Percentiles rank a stretch among this genome's conserved stretches.
Conservation (phyloP, 2,888 invertebrate species). For the Nemotelus nigrinus region DNA sequence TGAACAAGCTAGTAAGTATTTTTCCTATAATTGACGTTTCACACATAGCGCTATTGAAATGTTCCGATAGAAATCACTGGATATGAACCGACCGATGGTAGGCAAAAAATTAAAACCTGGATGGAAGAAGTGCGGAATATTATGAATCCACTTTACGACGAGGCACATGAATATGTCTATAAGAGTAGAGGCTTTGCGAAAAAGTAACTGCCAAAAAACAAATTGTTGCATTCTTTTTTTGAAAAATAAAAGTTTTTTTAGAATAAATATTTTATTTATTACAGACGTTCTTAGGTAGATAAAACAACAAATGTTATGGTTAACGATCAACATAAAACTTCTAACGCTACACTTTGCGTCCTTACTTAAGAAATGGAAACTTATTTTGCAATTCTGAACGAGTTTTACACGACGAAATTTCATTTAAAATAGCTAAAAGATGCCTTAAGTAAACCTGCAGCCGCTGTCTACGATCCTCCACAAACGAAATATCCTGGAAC, state of each 20-base stretch:
- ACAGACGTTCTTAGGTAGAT: neutral
- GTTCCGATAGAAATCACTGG: slow-evolving; percentile 71
- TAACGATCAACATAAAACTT: neutral
- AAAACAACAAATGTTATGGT: neutral
- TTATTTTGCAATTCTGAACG: slow-evolving; percentile 81
- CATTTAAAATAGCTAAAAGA: slow-evolving; percentile 81
- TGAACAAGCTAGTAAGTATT: slow-evolving; percentile 75
- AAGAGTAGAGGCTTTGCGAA: slow-evolving; percentile 58
- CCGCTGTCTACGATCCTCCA: slow-evolving; percentile 85
- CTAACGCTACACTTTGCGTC: neutral
- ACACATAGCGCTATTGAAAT: neutral
- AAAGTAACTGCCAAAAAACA: neutral
- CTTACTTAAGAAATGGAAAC: slow-evolving; percentile 87
- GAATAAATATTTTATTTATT: neutral
- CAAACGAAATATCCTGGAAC: slow-evolving; percentile 78
- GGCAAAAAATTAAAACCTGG: slow-evolving; percentile 73
- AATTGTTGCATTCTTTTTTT: neutral
- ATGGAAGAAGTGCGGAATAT: slow-evolving; percentile 70
- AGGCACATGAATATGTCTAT: slow-evolving; percentile 70
- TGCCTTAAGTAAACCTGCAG: slow-evolving; percentile 89
- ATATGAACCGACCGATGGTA: slow-evolving; percentile 71
- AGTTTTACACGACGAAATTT: slow-evolving; percentile 78
- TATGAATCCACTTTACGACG: slow-evolving; percentile 73
- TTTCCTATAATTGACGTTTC: slow-evolving; percentile 22
- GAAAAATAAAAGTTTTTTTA: neutral